phyloP scores from a whole-genome alignment of 2,113 vertebrate genomes.

The Corythornis vintsioides region DNA sequence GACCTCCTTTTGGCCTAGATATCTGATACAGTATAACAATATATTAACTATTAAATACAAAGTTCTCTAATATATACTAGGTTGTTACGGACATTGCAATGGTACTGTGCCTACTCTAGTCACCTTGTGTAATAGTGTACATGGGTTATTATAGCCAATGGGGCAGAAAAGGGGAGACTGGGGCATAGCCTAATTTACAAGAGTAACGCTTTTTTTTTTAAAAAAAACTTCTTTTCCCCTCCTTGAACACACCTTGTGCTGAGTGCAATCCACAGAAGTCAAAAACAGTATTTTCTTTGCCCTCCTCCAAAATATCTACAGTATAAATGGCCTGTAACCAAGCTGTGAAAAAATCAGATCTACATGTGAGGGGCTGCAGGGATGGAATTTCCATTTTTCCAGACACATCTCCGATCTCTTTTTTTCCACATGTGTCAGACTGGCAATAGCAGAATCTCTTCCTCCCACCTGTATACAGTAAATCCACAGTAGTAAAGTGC shows the following conservation, averaged over 20 bases:
- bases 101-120: slow-evolving; percentile 69
- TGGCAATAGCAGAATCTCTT: slow-evolving; percentile 47
- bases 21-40: slow-evolving; percentile 71
- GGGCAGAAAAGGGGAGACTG: slow-evolving; percentile 58
- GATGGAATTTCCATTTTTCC: slow-evolving; percentile 36
- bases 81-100: slow-evolving; percentile 70
- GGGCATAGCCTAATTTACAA: slow-evolving; percentile 66
- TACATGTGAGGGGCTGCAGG: slow-evolving; percentile 50
- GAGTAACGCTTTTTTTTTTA: not conserved
- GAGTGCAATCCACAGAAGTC: slow-evolving; percentile 69
- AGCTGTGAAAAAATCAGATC: slow-evolving; percentile 53
- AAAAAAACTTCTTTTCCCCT: not conserved
- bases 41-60: slow-evolving; percentile 75
- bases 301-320: slow-evolving; percentile 54
- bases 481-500: slow-evolving; percentile 65
- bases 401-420: not conserved
- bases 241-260: slow-evolving; percentile 42
- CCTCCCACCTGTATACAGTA: slow-evolving; percentile 55
- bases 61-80: slow-evolving; percentile 70
- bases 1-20: slow-evolving; percentile 50
- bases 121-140: slow-evolving; percentile 65
- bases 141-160: slow-evolving; percentile 59
- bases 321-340: slow-evolving; percentile 41
- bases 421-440: slow-evolving; percentile 1
- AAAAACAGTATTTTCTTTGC: slow-evolving; percentile 53